These are phyloP conservation scores for Andrena haemorrhoa DNA, from an alignment of 2,888 invertebrate species.

Conservation along the genomic window DNA sequence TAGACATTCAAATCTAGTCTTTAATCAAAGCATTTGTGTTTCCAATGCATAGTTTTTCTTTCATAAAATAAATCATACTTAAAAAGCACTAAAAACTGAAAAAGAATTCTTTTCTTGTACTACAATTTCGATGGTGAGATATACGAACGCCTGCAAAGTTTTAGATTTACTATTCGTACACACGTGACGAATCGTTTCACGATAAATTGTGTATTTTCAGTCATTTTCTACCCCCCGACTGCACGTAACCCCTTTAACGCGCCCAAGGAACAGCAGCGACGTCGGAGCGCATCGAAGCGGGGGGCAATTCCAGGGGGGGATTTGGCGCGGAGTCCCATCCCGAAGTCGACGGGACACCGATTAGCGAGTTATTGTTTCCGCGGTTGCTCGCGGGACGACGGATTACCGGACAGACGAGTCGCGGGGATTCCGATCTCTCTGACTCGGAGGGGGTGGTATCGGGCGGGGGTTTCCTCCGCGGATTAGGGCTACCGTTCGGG, in stretches of 20 bases:
- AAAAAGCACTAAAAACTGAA: too few relatives aligned
- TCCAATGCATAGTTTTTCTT: too few relatives aligned
- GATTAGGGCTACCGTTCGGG: constrained; percentile 26
- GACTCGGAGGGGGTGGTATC: constrained; percentile 14
- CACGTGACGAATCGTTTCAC: too few relatives aligned
- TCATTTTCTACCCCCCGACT: too few relatives aligned
- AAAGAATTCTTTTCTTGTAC: too few relatives aligned
- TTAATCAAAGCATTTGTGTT: too few relatives aligned
- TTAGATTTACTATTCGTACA: too few relatives aligned
- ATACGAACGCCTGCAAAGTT: too few relatives aligned
- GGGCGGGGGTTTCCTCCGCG: constrained; percentile 10
- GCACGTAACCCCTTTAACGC: neutral
- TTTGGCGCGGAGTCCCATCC: neutral
- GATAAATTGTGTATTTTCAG: too few relatives aligned
- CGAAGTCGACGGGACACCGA: constrained; percentile 25
- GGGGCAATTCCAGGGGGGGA: constrained; percentile 23
- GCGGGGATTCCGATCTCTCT: constrained; percentile 35
- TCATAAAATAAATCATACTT: too few relatives aligned
- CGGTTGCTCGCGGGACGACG: constrained; percentile 26
- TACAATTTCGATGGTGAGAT: too few relatives aligned
- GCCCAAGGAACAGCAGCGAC: neutral
- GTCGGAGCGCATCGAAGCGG: neutral
- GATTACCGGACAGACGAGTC: constrained; percentile 30
- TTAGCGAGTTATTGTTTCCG: constrained; percentile 48
- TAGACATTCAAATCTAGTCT: too few relatives aligned